phyloP scores from a whole-genome alignment of 2,797 vertebrate genomes.

The Gallinago solitaria region DNA sequence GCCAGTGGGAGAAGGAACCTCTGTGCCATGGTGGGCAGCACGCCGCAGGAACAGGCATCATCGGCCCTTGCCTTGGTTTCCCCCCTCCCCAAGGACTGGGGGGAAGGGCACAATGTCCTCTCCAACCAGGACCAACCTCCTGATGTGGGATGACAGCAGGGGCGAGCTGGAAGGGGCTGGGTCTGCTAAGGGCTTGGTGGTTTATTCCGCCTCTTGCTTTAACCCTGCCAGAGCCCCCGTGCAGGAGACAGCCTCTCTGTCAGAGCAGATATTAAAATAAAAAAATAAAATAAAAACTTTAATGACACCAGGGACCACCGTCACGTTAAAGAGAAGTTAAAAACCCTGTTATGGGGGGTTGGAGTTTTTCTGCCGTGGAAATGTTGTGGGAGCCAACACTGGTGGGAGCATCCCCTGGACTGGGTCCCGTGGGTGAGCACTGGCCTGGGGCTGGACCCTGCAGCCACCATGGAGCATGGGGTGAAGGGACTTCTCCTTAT shows the following conservation, averaged over 20 bases:
- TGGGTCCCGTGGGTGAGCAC: background rate
- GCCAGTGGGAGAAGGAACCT: background rate
- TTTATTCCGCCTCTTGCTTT: background rate
- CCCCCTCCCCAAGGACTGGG: fast-evolving
- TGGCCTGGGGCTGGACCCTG: background rate
- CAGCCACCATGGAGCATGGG: fast-evolving
- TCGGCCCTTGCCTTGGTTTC: background rate
- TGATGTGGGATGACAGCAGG: background rate
- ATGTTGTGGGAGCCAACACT: fast-evolving
- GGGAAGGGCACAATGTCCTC: background rate
- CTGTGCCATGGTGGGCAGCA: background rate
- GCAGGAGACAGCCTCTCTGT: fast-evolving
- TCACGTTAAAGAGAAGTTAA: background rate
- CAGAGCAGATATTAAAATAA: background rate
- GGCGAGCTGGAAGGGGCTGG: background rate
- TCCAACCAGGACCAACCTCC: background rate
- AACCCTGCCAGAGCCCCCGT: background rate
- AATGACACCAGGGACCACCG: fast-evolving
- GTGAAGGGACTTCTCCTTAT: background rate
- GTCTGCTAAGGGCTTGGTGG: background rate
- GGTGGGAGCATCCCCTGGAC: background rate
- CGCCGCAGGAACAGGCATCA: fast-evolving
- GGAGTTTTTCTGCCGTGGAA: background rate
- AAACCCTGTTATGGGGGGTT: background rate
- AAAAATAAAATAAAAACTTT: background rate